A percentile compares a stretch with the other conserved stretches of the same genome.
Evolutionary conservation across 2,888 invertebrate species (phyloP).

Genomic region (Epirrhoe alternata): DNA sequence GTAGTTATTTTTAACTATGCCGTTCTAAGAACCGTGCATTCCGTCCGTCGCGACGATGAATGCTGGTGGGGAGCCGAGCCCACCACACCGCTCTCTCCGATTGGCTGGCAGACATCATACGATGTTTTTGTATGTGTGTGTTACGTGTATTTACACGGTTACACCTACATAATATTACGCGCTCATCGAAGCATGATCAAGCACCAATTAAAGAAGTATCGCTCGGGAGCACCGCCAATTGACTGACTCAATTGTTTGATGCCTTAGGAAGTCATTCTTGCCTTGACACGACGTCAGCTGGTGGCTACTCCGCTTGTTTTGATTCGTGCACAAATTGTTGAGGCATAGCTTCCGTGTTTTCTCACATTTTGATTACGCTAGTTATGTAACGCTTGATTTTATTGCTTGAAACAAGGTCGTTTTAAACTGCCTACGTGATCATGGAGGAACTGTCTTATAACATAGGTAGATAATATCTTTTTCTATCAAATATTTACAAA

Average conservation of each 20-base stretch:
- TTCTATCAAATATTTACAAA: too few species aligned
- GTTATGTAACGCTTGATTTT: conserved; percentile 25
- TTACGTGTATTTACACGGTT: conserved; percentile 50
- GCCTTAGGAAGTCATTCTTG: conserved; percentile 72
- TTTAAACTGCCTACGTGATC: background rate
- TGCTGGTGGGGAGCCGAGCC: conserved; percentile 81
- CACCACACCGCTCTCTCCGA: conserved; percentile 67
- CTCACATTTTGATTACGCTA: conserved; percentile 19
- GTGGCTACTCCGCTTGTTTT: conserved; percentile 55
- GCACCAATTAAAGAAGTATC: conserved; percentile 72
- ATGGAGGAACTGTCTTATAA: background rate
- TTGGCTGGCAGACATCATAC: conserved; percentile 78
- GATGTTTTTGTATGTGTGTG: conserved; percentile 75
- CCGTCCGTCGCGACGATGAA: conserved; percentile 63
- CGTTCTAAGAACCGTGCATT: conserved; percentile 77
- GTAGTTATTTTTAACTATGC: conserved; percentile 83
- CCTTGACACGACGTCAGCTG: conserved; percentile 65
- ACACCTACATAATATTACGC: conserved; percentile 58
- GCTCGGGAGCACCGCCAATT: conserved; percentile 60
- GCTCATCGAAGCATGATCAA: conserved; percentile 68
- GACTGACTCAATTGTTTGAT: conserved; percentile 75
- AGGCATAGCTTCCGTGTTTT: conserved; percentile 29
- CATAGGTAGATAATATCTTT: too few species aligned
- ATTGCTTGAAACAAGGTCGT: conserved; percentile 1
- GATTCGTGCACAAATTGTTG: conserved; percentile 30